These are phyloP conservation scores for Eudasyphora cyanicolor DNA, from an alignment of 2,888 invertebrate species.

Conservation along the genomic window DNA sequence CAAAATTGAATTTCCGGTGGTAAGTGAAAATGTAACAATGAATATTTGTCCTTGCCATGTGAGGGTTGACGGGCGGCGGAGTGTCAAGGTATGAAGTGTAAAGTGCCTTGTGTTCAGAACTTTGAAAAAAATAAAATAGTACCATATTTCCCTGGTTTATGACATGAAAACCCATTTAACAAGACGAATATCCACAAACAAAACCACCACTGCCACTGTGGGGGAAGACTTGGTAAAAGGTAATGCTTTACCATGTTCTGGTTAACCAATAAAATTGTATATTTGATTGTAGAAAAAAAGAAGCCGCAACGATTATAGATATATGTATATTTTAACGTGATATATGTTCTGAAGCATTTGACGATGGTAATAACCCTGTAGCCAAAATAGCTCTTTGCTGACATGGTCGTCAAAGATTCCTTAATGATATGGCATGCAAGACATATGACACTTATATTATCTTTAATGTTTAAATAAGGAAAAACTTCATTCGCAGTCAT, in stretches of 20 bases:
- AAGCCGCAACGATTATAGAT: conserved; percentile 47
- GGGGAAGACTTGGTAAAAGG: conserved; percentile 13
- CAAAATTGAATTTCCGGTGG: conserved; percentile 49
- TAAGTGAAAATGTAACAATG: conserved; percentile 39
- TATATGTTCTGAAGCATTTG: conserved; percentile 14
- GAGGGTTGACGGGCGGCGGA: not conserved
- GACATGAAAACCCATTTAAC: conserved; percentile 23
- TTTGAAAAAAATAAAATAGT: conserved; percentile 43
- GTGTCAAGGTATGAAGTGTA: conserved; percentile 15
- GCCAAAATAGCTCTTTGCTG: no score
- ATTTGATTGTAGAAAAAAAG: conserved; percentile 16
- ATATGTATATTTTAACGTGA: conserved; percentile 8
- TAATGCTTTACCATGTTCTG: conserved; percentile 51
- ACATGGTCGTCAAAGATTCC: no score
- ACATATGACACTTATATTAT: no score
- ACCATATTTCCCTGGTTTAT: conserved; percentile 19
- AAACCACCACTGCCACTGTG: conserved; percentile 18
- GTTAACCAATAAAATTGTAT: conserved; percentile 49
- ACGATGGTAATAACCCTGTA: not conserved
- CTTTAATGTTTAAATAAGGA: no score
- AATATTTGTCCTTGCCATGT: not conserved
- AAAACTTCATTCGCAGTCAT: no score
- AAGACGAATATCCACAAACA: conserved; percentile 3
- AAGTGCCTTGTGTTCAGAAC: not conserved
- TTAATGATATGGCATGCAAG: no score